Base-by-base conservation (phyloP, 2,888 invertebrate species). In the Eristalis pertinax region DNA sequence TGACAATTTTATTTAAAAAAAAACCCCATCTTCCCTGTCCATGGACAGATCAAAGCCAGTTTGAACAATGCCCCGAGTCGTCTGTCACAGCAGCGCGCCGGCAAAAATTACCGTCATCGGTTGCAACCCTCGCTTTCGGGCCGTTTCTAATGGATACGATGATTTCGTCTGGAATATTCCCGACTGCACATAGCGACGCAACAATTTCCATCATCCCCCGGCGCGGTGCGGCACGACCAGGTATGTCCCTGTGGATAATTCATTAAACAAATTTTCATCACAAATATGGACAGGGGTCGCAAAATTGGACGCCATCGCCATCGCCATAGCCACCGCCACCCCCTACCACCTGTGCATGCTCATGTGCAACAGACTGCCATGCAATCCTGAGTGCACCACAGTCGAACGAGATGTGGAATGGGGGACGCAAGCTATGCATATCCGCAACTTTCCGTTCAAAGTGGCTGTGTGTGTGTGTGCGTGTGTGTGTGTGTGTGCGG, bases 351-450 rank as follows among this genome's bases (percentile, higher is more conserved):
- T 79, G 74, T 76, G 62, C 78, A 78, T 65, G 32, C 62, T 73
- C 83, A 67, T 86, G 70, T 82, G 86, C 86, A 86, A 86, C 86
- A 86, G 85, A 82, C 78, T 83, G 78, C 65, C 68, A 77, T 19
- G 72, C 72, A 64, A 56, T 24, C 64, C 29, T 41, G 41, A 41
- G 10, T 43, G 43, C 43, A 35, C 56, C 67, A 2, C 15, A 63
- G 26, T 13, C 43, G n/a, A 41, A 22, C 41, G 63, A 65, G 60
- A 64, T 11, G 38, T 69, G 72, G 73, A 73, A 77, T 24, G 62
- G n/a, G 62, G n/a, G 74, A 11, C 24, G 62, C 67, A 65, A 82
- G 76, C 73, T 82, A 19, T 50, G 29, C 77, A 83, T 75, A 78
- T 72, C 74, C 63, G 83, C 74, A 83, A 75, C 67, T 70, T 86